phyloP scores from a whole-genome alignment of 2,113 vertebrate genomes.

The Neodontobutis hainanensis region DNA sequence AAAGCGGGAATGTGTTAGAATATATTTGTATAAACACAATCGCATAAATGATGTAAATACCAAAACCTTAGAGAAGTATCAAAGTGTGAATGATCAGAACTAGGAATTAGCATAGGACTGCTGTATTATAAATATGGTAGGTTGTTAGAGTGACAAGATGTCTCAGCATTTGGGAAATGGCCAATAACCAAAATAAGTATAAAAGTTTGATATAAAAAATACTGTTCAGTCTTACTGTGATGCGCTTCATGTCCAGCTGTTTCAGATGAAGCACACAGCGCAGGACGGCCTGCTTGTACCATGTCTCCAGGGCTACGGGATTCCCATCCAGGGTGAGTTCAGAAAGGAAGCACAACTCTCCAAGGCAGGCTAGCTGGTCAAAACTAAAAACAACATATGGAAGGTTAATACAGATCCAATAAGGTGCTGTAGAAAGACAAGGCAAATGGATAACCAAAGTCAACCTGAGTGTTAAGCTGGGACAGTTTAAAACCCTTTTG shows the following conservation, averaged over 20 bases:
- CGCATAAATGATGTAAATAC: no score
- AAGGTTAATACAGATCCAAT: conserved; percentile 3
- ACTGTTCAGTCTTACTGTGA: conserved; percentile 86
- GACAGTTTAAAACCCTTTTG: no score
- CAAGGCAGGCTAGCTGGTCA: conserved; percentile 90
- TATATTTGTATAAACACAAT: background rate
- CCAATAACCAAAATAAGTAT: no score
- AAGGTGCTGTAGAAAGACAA: background rate
- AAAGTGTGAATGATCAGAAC: background rate
- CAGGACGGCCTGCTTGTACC: conserved; percentile 95
- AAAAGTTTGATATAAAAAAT: background rate
- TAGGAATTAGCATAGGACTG: background rate
- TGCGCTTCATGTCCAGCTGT: conserved; percentile 98
- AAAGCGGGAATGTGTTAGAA: no score
- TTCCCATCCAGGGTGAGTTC: conserved; percentile 99
- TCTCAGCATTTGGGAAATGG: no score
- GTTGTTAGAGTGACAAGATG: no score
- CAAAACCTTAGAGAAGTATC: background rate
- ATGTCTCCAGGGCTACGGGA: conserved; percentile 98
- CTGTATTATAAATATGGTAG: no score
- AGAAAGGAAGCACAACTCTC: conserved; percentile 86
- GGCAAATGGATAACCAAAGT: conserved; percentile 4
- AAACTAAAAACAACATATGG: conserved; percentile 77
- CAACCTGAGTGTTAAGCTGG: no score
- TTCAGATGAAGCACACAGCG: conserved; percentile 95